Percentiles rank a stretch among this genome's conserved stretches.
Evolutionary conservation across 2,113 vertebrate species (phyloP).

Genomic region (Protobothrops flavoviridis): DNA sequence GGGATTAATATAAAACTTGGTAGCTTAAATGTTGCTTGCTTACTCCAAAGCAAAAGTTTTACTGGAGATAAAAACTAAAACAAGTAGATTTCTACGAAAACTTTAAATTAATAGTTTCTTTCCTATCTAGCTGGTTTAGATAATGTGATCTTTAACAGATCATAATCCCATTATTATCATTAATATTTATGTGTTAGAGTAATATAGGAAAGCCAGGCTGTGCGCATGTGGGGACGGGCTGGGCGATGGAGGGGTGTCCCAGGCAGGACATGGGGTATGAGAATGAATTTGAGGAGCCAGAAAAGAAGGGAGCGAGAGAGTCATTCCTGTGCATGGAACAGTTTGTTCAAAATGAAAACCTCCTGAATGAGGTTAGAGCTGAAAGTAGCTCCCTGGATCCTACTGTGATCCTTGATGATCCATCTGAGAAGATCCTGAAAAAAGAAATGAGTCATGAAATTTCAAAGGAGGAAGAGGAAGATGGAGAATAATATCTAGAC

Average conservation of each 20-base stretch:
- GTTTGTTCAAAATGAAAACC: neutral
- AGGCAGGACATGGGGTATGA: neutral
- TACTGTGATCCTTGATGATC: neutral
- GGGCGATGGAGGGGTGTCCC: no score
- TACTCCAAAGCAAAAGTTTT: neutral
- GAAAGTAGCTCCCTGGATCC: neutral
- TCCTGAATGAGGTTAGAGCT: rapidly evolving
- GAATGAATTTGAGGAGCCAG: neutral
- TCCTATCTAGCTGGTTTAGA: neutral
- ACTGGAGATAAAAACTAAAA: neutral
- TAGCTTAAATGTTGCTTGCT: neutral
- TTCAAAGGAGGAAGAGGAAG: conserved; percentile 24
- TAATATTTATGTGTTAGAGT: neutral
- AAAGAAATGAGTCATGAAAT: neutral
- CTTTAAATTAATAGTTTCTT: neutral
- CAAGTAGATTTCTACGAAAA: neutral
- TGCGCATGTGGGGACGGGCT: no score
- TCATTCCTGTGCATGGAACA: neutral
- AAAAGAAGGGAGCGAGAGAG: neutral
- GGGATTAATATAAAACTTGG: conserved; percentile 17
- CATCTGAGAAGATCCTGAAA: neutral
- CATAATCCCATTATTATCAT: neutral
- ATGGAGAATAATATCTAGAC: neutral
- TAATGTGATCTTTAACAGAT: neutral
- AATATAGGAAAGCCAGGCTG: neutral